A percentile compares a stretch with the other conserved stretches of the same genome.
These are phyloP conservation scores for Heliconius ismenius DNA, from an alignment of 2,888 invertebrate species.

Conservation along the genomic window DNA sequence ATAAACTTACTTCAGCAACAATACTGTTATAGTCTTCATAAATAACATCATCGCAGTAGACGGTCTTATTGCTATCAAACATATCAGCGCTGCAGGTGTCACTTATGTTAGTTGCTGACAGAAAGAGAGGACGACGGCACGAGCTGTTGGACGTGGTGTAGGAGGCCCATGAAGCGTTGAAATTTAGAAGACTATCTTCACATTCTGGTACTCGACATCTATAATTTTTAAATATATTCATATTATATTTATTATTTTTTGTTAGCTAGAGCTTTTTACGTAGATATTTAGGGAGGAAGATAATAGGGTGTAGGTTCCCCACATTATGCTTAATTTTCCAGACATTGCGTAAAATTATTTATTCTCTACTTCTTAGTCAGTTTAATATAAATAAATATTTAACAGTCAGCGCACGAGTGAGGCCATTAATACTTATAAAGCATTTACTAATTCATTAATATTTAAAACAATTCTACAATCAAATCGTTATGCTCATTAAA, in stretches of 20 bases:
- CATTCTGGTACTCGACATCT: slow-evolving; percentile 72
- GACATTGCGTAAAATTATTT: too few relatives aligned
- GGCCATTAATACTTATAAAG: neutral
- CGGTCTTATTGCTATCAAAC: slow-evolving; percentile 60
- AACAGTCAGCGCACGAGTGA: neutral
- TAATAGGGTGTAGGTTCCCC: neutral
- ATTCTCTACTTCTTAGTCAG: neutral
- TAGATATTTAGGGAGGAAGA: too few relatives aligned
- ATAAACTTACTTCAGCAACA: slow-evolving; percentile 82
- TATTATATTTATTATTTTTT: neutral
- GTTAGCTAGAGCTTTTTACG: neutral
- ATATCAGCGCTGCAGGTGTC: slow-evolving; percentile 62
- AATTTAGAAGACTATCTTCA: slow-evolving; percentile 52
- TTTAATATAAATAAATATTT: neutral
- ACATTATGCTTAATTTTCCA: too few relatives aligned
- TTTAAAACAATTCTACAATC: neutral
- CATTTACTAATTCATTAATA: slow-evolving; percentile 9
- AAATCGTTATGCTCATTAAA: slow-evolving; percentile 13
- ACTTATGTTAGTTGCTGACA: slow-evolving; percentile 20
- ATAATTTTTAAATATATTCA: slow-evolving; percentile 36
- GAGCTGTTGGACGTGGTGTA: slow-evolving; percentile 66
- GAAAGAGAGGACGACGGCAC: slow-evolving; percentile 59
- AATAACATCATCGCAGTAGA: slow-evolving; percentile 78
- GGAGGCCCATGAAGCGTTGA: slow-evolving; percentile 75
- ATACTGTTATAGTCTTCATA: slow-evolving; percentile 84